Conservation (phyloP, 2,888 invertebrate genomes). For the Drosophila tripunctata region DNA sequence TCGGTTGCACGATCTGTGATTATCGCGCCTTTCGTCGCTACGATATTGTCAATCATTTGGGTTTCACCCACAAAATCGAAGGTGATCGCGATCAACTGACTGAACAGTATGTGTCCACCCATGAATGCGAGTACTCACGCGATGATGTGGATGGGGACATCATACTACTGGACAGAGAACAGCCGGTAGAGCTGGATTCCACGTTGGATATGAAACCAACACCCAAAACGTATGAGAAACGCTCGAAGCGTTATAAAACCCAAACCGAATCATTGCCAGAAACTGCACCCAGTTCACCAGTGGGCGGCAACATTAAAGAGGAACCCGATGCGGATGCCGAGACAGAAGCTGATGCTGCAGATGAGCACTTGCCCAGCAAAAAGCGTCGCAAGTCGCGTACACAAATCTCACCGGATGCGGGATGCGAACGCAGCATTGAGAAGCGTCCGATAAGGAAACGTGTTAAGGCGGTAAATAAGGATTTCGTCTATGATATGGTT, state of each 20-base stretch:
- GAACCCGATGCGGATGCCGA: constrained; percentile 29
- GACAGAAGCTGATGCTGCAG: constrained; percentile 41
- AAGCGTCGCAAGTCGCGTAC: constrained; percentile 64
- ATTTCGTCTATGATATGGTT: constrained; percentile 88
- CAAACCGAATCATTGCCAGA: constrained; percentile 32
- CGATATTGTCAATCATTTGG: constrained; percentile 88
- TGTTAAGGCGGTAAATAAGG: constrained; percentile 87
- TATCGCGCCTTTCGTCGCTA: constrained; percentile 88
- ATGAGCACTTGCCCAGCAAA: constrained; percentile 41
- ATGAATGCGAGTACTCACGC: constrained; percentile 80
- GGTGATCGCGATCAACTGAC: constrained; percentile 85
- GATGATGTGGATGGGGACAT: constrained; percentile 83
- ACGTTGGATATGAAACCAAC: constrained; percentile 38
- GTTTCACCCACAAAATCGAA: constrained; percentile 86
- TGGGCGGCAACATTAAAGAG: constrained; percentile 35
- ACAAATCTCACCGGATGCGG: constrained; percentile 60
- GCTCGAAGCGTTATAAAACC: constrained; percentile 56
- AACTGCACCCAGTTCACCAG: constrained; percentile 21
- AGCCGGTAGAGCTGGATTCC: constrained; percentile 27
- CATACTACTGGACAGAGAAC: constrained; percentile 73
- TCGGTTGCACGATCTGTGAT: constrained; percentile 90
- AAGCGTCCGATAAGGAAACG: constrained; percentile 88
- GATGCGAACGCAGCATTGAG: constrained; percentile 51
- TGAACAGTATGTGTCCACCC: constrained; percentile 80
- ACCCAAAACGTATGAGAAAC: constrained; percentile 61